These are phyloP conservation scores for Pammene aurita DNA, from an alignment of 2,888 invertebrate genomes.

Conservation along the genomic window DNA sequence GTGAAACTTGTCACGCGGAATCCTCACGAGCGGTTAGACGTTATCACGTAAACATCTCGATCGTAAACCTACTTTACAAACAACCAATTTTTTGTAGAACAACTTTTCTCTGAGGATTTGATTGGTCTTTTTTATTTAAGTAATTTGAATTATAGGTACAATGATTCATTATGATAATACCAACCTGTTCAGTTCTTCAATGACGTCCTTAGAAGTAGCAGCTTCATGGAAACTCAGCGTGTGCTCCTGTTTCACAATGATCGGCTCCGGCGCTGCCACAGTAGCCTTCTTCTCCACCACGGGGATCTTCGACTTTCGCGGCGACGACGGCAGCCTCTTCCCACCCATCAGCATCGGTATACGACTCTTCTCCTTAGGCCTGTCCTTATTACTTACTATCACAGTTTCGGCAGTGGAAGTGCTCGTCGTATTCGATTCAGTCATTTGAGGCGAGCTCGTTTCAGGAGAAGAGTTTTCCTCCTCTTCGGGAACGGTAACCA, in stretches of 20 bases:
- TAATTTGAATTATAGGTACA: no score
- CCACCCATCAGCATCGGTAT: conserved; percentile 81
- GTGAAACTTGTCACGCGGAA: no score
- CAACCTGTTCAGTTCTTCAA: conserved; percentile 87
- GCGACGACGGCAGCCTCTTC: conserved; percentile 77
- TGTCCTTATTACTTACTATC: conserved; percentile 85
- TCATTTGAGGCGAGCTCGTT: conserved; percentile 83
- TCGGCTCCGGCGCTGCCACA: conserved; percentile 62
- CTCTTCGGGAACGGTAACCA: conserved; percentile 85
- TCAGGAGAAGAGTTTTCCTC: conserved; percentile 83
- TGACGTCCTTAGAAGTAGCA: conserved; percentile 89
- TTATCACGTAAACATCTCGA: no score
- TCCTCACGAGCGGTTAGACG: no score
- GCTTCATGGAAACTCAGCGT: conserved; percentile 88
- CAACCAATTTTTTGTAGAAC: no score
- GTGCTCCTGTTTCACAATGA: conserved; percentile 81
- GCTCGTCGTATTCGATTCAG: conserved; percentile 86
- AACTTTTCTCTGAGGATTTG: no score
- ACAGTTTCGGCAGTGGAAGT: conserved; percentile 88
- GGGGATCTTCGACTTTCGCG: conserved; percentile 74
- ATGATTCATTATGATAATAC: conserved; percentile 12
- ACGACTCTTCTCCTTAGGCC: conserved; percentile 80
- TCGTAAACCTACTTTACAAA: no score
- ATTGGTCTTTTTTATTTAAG: no score
- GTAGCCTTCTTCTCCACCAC: conserved; percentile 62